phyloP scores from a whole-genome alignment of 2,797 vertebrate genomes.

The Thunnus albacares region DNA sequence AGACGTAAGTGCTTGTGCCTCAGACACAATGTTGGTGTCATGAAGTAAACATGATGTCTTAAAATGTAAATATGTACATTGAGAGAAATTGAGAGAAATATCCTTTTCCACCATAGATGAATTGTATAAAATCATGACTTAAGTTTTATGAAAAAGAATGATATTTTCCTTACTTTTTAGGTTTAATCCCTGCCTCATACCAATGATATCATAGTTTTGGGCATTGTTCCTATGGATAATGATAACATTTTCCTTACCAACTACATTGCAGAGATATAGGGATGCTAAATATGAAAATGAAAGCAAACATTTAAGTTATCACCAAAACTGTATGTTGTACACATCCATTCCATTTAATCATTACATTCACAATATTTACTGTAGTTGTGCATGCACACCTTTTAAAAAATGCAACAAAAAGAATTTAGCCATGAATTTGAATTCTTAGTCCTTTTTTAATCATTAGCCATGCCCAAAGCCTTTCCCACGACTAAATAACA shows the following conservation, averaged over 20 bases:
- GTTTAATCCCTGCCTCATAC: background rate
- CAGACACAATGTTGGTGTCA: background rate
- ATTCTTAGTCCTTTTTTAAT: too few relatives aligned
- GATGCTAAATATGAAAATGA: background rate
- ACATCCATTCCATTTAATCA: too few relatives aligned
- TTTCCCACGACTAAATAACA: too few relatives aligned
- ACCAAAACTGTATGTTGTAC: background rate
- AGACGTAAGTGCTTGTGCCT: slow-evolving; percentile 89
- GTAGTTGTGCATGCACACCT: too few relatives aligned
- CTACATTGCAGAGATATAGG: accelerated
- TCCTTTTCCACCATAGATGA: background rate
- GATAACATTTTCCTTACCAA: too few relatives aligned
- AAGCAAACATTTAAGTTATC: background rate
- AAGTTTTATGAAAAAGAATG: background rate
- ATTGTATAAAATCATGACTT: background rate
- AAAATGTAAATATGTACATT: slow-evolving; percentile 2
- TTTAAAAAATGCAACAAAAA: too few relatives aligned
- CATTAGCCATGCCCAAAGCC: too few relatives aligned
- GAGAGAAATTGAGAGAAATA: slow-evolving; percentile 1
- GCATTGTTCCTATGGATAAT: background rate
- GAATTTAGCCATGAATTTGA: too few relatives aligned
- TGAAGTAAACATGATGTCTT: background rate
- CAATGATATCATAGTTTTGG: background rate
- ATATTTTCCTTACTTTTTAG: too few relatives aligned
- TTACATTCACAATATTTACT: too few relatives aligned